These are phyloP conservation scores for Athripsodes cinereus DNA, from an alignment of 2,888 invertebrate genomes.

Conservation along the genomic window DNA sequence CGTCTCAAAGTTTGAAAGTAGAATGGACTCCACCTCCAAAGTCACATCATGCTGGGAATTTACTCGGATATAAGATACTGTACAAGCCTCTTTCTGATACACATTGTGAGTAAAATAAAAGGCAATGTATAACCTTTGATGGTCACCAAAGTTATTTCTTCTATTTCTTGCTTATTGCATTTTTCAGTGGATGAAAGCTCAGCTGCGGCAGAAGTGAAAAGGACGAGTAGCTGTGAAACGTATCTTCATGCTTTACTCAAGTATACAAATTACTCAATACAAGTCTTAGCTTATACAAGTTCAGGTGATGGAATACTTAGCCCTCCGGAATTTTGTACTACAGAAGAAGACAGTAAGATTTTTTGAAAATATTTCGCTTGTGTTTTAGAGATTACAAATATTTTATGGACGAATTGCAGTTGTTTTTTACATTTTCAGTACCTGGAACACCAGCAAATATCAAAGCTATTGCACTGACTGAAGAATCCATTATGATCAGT, in stretches of 20 bases:
- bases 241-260: slow-evolving; percentile 73
- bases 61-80: slow-evolving; percentile 80
- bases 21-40: slow-evolving; percentile 71
- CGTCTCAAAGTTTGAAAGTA: slow-evolving; percentile 74
- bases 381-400: not conserved
- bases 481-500: slow-evolving; percentile 75
- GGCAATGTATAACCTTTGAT: too few species aligned
- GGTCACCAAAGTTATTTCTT: too few species aligned
- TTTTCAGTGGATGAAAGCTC: slow-evolving; percentile 25
- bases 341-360: slow-evolving; percentile 73
- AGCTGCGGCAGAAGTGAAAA: slow-evolving; percentile 63
- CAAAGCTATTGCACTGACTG: slow-evolving; percentile 76
- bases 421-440: slow-evolving; percentile 44
- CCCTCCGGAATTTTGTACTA: slow-evolving; percentile 69
- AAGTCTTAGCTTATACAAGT: slow-evolving; percentile 77
- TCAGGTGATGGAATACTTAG: slow-evolving; percentile 81
- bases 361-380: not conserved
- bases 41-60: slow-evolving; percentile 66
- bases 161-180: too few species aligned
- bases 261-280: slow-evolving; percentile 82
- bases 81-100: slow-evolving; percentile 63
- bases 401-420: not conserved
- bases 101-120: slow-evolving; percentile 30
- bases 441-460: slow-evolving; percentile 81
- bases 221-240: slow-evolving; percentile 72